phyloP scores from a whole-genome alignment of 2,888 invertebrate species.

The Acleris laterana region DNA sequence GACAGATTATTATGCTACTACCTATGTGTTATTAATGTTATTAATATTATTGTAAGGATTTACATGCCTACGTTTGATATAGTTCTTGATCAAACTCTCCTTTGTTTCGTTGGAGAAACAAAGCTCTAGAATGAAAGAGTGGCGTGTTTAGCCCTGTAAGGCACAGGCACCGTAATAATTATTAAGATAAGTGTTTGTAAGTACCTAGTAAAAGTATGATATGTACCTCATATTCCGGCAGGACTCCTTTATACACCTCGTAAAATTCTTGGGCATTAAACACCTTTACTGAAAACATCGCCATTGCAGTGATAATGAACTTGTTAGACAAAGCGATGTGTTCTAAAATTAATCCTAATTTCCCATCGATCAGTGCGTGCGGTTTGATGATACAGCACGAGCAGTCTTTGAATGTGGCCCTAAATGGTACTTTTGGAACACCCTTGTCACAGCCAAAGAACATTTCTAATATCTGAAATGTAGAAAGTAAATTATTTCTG shows the following conservation, averaged over 20 bases:
- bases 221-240: conserved; percentile 88
- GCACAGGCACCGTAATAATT: neutral
- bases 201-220: neutral
- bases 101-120: too few species aligned
- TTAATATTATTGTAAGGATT: too few species aligned
- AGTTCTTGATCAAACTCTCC: too few species aligned
- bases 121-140: too few species aligned
- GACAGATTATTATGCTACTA: too few species aligned
- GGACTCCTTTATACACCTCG: conserved; percentile 95
- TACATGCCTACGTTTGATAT: too few species aligned
- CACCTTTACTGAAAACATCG: conserved; percentile 90
- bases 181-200: too few species aligned
- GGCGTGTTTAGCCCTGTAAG: neutral
- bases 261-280: conserved; percentile 94
- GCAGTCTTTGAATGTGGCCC: conserved; percentile 86
- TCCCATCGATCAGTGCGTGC: conserved; percentile 91
- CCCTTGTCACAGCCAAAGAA: conserved; percentile 70
- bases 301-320: conserved; percentile 91
- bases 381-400: conserved; percentile 95
- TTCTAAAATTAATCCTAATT: conserved; percentile 88
- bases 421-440: conserved; percentile 57
- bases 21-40: too few species aligned
- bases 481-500: neutral
- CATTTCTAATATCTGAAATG: conserved; percentile 62
- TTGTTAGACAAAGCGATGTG: conserved; percentile 87